phyloP scores from a whole-genome alignment of 2,888 invertebrate genomes.

The Plusia festucae region DNA sequence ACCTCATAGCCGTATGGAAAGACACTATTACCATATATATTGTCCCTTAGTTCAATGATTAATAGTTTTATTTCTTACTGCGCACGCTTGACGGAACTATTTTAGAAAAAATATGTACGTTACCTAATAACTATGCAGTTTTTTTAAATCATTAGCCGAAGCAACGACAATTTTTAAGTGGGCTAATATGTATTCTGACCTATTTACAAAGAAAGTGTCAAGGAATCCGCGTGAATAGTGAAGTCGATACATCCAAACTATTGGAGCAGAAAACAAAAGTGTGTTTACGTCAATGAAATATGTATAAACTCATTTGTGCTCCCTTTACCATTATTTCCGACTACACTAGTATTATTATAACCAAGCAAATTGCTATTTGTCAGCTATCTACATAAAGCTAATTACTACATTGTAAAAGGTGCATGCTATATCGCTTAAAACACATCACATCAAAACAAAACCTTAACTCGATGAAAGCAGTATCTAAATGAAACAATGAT shows the following conservation, averaged over 20 bases:
- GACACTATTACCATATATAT: slow-evolving; percentile 63
- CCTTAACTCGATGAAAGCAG: slow-evolving; percentile 3
- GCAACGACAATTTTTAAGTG: slow-evolving; percentile 24
- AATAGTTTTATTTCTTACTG: slow-evolving; percentile 58
- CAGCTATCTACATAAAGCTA: neutral
- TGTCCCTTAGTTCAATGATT: slow-evolving; percentile 62
- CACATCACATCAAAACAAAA: neutral
- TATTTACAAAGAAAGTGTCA: slow-evolving; percentile 16
- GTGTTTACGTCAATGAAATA: neutral
- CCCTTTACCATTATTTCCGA: neutral
- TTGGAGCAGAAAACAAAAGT: slow-evolving; percentile 2
- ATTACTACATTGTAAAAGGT: neutral
- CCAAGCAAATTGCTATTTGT: slow-evolving; percentile 1
- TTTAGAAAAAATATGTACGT: slow-evolving; percentile 18
- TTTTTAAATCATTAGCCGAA: slow-evolving; percentile 31
- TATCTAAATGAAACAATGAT: slow-evolving; percentile 17
- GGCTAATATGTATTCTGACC: slow-evolving; percentile 22
- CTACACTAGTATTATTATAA: neutral
- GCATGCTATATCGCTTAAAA: neutral
- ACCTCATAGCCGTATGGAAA: slow-evolving; percentile 55
- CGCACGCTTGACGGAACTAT: slow-evolving; percentile 40
- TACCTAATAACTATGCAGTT: slow-evolving; percentile 39
- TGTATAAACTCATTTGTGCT: neutral
- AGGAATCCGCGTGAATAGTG: neutral
- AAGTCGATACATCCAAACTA: neutral